Evolutionary conservation across 2,797 vertebrate genomes (phyloP).

Genomic region (Gallinago solitaria): DNA sequence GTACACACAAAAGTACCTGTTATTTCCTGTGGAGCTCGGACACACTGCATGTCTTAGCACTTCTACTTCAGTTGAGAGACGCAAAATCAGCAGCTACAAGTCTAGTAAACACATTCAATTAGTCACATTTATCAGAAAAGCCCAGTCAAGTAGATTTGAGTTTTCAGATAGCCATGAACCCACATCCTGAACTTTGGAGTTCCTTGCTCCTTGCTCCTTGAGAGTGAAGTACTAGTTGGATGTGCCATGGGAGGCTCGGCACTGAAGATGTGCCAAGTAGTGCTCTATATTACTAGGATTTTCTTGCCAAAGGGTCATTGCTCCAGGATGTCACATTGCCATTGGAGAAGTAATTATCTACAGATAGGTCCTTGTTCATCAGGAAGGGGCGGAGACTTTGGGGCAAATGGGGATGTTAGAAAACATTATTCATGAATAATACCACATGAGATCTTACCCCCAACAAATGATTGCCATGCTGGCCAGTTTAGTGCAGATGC

Average conservation of each 20-base stretch:
- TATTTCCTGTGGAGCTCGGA: neutral
- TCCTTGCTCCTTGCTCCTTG: neutral
- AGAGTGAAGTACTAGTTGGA: neutral
- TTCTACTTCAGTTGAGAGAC: neutral
- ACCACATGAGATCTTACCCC: neutral
- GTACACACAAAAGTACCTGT: neutral
- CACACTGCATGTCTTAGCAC: neutral
- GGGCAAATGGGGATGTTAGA: neutral
- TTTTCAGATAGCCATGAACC: neutral
- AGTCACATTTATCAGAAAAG: neutral
- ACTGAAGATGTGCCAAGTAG: neutral
- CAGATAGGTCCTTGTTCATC: neutral
- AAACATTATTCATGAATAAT: neutral
- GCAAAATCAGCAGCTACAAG: neutral
- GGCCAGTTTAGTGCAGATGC: neutral
- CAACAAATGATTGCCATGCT: neutral
- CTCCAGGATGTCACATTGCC: neutral
- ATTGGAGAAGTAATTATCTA: neutral
- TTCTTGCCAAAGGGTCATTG: neutral
- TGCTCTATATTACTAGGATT: neutral
- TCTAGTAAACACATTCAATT: neutral
- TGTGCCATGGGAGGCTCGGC: neutral
- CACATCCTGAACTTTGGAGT: neutral
- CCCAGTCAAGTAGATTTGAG: neutral
- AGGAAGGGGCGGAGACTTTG: neutral